A percentile compares a stretch with the other conserved stretches of the same genome.
Conservation (phyloP, 2,888 invertebrate genomes). For the Lepetodrilus schrolli region DNA sequence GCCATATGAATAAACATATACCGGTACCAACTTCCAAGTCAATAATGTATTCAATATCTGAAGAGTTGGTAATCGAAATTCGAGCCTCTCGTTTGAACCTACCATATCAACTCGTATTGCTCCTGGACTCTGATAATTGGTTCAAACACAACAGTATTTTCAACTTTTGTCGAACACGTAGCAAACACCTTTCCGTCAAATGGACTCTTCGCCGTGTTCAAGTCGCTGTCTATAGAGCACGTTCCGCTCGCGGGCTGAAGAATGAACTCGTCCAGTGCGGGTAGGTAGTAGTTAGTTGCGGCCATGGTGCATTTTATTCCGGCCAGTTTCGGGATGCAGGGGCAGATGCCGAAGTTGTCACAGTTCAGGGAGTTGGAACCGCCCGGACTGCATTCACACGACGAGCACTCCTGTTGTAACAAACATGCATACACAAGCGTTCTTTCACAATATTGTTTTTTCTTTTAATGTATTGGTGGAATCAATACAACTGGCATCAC, state of each 20-base stretch:
- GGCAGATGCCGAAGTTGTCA: slow-evolving; percentile 92
- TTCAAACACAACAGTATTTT: not conserved
- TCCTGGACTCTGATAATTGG: not conserved
- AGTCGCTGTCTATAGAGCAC: slow-evolving; percentile 12
- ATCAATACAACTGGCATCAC: not conserved
- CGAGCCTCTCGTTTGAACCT: not conserved
- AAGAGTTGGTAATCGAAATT: not conserved
- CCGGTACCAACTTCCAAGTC: too few species aligned
- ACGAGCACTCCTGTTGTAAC: slow-evolving; percentile 75
- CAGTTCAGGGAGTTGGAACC: slow-evolving; percentile 89
- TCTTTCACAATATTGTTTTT: not conserved
- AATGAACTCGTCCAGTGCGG: slow-evolving; percentile 12
- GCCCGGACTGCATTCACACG: slow-evolving; percentile 94
- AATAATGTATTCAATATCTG: too few species aligned
- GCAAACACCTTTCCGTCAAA: slow-evolving; percentile 31
- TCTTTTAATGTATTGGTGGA: not conserved
- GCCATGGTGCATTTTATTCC: slow-evolving; percentile 87
- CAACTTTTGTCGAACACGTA: not conserved
- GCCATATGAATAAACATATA: too few species aligned
- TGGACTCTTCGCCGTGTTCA: not conserved
- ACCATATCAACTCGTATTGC: slow-evolving; percentile 24
- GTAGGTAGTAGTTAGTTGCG: slow-evolving; percentile 16
- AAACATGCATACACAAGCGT: not conserved
- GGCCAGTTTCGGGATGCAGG: slow-evolving; percentile 89
- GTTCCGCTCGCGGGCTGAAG: slow-evolving; percentile 6